phyloP scores from a whole-genome alignment of 2,113 vertebrate species.

The Sinocyclocheilus anophthalmus region DNA sequence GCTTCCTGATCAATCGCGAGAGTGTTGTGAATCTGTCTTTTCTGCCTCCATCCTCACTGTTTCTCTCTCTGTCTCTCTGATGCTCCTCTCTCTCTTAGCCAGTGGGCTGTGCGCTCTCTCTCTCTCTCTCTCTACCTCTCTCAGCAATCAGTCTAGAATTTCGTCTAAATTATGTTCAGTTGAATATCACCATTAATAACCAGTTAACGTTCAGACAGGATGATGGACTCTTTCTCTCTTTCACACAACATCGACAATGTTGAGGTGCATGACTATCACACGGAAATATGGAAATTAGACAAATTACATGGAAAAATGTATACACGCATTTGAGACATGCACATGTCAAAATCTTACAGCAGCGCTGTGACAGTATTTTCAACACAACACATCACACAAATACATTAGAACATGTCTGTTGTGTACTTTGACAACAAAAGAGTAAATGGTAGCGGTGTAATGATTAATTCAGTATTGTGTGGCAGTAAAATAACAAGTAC shows the following conservation, averaged over 20 bases:
- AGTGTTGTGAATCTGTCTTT: slow-evolving; percentile 13
- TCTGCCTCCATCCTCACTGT: slow-evolving; percentile 13
- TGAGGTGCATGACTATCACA: background rate
- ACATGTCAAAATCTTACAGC: slow-evolving; percentile 10
- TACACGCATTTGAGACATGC: slow-evolving; percentile 9
- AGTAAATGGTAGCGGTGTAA: background rate
- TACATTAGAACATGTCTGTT: background rate
- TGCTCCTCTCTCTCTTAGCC: background rate
- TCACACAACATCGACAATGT: background rate
- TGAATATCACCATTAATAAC: slow-evolving; percentile 18
- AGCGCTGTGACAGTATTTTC: background rate
- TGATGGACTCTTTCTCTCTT: background rate
- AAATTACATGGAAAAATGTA: background rate
- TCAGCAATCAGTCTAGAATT: background rate
- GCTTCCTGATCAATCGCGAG: slow-evolving; percentile 3
- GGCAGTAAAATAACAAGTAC: no score
- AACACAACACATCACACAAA: background rate
- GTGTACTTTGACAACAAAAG: background rate
- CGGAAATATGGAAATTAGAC: background rate
- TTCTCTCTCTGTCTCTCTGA: slow-evolving; percentile 13
- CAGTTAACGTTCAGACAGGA: background rate
- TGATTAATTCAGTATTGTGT: background rate
- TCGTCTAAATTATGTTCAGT: background rate
- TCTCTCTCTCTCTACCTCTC: slow-evolving; percentile 14
- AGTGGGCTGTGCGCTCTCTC: background rate